phyloP scores from a whole-genome alignment of 1,140 invertebrate genomes.

The Scaptomyza montana region DNA sequence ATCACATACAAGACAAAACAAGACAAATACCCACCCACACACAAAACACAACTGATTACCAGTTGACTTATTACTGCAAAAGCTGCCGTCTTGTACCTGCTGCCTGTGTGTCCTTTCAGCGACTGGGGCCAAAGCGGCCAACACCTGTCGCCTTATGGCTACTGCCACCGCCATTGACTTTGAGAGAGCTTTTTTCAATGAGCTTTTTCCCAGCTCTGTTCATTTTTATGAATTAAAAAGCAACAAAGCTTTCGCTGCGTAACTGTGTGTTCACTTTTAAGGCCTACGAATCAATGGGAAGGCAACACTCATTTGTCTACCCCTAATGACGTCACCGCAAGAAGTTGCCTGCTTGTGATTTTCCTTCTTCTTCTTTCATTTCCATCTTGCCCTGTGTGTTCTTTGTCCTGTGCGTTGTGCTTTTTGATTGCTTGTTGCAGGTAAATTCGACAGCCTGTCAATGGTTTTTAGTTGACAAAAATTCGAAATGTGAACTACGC shows the following conservation, averaged over 20 bases:
- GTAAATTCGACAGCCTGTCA: constrained; percentile 32
- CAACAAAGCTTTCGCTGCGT: constrained; percentile 47
- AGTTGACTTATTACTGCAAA: constrained; percentile 12
- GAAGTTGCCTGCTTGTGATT: constrained; percentile 15
- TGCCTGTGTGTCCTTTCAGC: constrained; percentile 65
- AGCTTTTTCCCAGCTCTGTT: constrained; percentile 54
- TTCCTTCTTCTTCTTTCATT: background rate
- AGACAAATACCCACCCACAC: constrained; percentile 4
- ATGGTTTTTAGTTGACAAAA: constrained; percentile 10
- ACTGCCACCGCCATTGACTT: constrained; percentile 10
- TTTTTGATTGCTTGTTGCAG: constrained; percentile 16
- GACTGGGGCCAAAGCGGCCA: constrained; percentile 55
- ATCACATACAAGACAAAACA: constrained; percentile 4
- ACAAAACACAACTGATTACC: background rate
- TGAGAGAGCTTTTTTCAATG: constrained; percentile 34
- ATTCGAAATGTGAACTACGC: constrained; percentile 4
- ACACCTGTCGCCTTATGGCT: constrained; percentile 69
- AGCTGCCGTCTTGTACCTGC: constrained; percentile 49
- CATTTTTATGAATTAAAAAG: constrained; percentile 76
- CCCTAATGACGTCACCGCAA: constrained; percentile 61
- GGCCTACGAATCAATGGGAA: constrained; percentile 60
- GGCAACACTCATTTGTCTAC: constrained; percentile 27
- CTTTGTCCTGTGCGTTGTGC: background rate
- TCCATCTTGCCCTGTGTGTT: background rate
- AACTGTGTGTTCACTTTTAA: background rate